Percentiles rank a stretch among this genome's conserved stretches.
These are phyloP conservation scores for Drosophila mayri DNA, from an alignment of 1,140 invertebrate species.

Conservation along the genomic window DNA sequence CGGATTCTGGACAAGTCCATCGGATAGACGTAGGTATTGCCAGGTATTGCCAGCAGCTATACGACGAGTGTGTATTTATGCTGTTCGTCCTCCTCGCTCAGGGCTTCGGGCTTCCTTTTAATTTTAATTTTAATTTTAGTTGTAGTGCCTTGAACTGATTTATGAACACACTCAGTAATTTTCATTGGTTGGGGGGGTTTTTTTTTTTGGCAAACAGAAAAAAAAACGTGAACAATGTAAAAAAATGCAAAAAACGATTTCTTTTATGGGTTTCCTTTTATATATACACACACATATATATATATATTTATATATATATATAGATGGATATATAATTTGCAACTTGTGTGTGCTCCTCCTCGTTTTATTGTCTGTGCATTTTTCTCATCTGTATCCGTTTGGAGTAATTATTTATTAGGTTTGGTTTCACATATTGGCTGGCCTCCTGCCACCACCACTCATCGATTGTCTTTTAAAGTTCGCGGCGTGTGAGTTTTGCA, in stretches of 20 bases:
- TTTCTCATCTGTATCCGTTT: constrained; percentile 25
- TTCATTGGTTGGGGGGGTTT: constrained; percentile 23
- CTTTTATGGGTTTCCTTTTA: constrained; percentile 16
- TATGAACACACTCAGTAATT: constrained; percentile 70
- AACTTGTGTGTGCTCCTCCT: constrained; percentile 8
- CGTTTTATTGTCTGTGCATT: constrained; percentile 25
- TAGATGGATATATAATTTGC: constrained; percentile 19
- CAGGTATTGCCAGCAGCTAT: not conserved
- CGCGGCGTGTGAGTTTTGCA: constrained; percentile 16
- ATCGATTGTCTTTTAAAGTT: constrained; percentile 23
- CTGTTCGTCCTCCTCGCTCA: constrained; percentile 6
- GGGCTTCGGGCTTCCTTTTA: not conserved
- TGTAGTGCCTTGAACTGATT: constrained; percentile 37
- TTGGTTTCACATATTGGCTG: constrained; percentile 39
- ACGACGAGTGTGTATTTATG: not conserved
- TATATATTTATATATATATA: constrained; percentile 16
- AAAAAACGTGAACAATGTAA: constrained; percentile 54
- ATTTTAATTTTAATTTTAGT: constrained; percentile 1
- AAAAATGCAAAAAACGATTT: constrained; percentile 62
- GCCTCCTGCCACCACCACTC: constrained; percentile 18
- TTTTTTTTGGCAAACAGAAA: constrained; percentile 54
- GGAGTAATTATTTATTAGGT: constrained; percentile 47
- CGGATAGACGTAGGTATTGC: not conserved
- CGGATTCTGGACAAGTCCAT: constrained; percentile 14
- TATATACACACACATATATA: not conserved